Base-by-base conservation (phyloP, 2,113 vertebrate species). In the Donacobius atricapilla region DNA sequence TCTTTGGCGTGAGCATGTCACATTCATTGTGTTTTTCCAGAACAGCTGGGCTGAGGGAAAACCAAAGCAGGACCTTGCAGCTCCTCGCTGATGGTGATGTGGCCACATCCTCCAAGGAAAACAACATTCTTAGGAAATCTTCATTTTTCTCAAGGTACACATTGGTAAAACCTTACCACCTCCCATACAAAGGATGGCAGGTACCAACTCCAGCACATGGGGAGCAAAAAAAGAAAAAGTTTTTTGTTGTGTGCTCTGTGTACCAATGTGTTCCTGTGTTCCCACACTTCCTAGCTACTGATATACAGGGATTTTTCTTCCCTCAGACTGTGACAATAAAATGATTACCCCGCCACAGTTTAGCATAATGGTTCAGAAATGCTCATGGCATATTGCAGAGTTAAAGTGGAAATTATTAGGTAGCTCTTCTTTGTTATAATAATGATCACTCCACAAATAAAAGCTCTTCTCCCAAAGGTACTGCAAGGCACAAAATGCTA, bases 401-500 rank as follows among this genome's bases (percentile, higher is more conserved):
- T 98, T 98, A 98, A 98, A 98, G 97, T 98, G 97, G 97, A 98
- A 98, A 98, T 98, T 98, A 98, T 98, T 98, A 98, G 97, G 98
- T 98, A 98, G 98, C 97, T 98, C 97, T 97, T 98, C 98, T 98
- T 98, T 98, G 98, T 98, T 98, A 98, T 98, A 98, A 98, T 98
- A 98, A 98, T 98, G 98, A 98, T 98, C 98, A 98, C 97, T 98
- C 98, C 98, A 98, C 98, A 98, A 98, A 98, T 98, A 98, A 98
- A 98, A 98, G 98, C 98, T 98, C 98, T 97, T 97, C 98, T 98
- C 99, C 98, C 98, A 98, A 98, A 99, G 98, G 98, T 98, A 97
- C 98, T 97, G 97, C 97, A 94, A 98, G 98, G 98, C 98, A 96
- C 98, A 98, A 99, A 99, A 99, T 99, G 98, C 98, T 99, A 99